Base-by-base conservation (phyloP, 2,888 invertebrate species). In the Orthosia incerta region DNA sequence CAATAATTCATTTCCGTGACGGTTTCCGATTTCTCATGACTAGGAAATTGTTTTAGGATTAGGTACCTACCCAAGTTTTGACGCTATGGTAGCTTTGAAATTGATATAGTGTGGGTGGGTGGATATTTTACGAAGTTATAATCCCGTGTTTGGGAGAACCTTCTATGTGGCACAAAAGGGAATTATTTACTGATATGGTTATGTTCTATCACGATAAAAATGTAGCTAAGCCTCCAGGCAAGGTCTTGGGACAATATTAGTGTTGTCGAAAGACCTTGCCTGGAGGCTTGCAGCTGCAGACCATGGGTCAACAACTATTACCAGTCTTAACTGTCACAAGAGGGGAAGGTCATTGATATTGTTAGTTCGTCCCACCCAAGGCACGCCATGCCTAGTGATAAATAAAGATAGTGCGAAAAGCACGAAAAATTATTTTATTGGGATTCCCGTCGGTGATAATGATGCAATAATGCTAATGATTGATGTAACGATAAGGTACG, bases 1-100 rank as follows among this genome's bases (percentile, higher is more conserved):
- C 86, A 79, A 88, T 89, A 86, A 85, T 83, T 89, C 85, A 89
- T 90, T 89, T 89, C 87, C 88, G 87, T 84, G 82, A 83, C 70
- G 80, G 82, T 80, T 74, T 64, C 79, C 77, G 81, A 79, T 65
- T 83, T 82, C 66, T 83, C 76, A 73, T 85, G 81, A 74, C 81
- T 70, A 78, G 88, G 89, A 90, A 89, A 90, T 90, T 86, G 74
- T 65, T 80, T 83, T 63, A 68, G 53, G 55, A 16, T 46, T 57
- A 39, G 9, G 39, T 39, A 39, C 39, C 39, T 9, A 39, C 39
- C 39, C 9, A 39, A 63, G 53, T 53, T 50, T 13, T 50, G 20
- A 13, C 39, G n/a, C 31, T 57, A 53, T 48, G 20, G 20, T n/a
- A n/a, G 48, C 23, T 63, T 63, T 68, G 66, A 80, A 53, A 55